Evolutionary conservation across 2,888 invertebrate genomes (phyloP).

Genomic region (Conus canariensis): DNA sequence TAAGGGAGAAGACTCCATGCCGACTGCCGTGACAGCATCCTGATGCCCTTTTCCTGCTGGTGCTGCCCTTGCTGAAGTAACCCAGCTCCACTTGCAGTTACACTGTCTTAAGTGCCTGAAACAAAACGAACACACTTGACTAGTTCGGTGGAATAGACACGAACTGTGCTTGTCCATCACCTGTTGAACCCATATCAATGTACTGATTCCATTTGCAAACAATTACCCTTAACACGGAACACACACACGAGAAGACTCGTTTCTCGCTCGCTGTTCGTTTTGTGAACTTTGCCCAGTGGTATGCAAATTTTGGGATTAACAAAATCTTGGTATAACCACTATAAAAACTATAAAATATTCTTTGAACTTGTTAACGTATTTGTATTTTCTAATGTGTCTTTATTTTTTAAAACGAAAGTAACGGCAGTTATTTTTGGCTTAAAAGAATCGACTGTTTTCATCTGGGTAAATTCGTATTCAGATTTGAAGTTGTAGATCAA

Average conservation of each 20-base stretch:
- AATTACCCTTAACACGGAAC: background rate
- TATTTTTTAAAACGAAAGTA: background rate
- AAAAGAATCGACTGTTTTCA: background rate
- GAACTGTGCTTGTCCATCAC: no score
- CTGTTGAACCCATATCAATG: no score
- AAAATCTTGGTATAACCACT: background rate
- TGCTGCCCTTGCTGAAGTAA: background rate
- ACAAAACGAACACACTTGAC: background rate
- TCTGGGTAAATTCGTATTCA: background rate
- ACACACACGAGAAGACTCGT: no score
- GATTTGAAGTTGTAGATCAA: background rate
- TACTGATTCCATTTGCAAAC: background rate
- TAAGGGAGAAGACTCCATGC: slow-evolving; percentile 42
- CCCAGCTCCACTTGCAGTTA: background rate
- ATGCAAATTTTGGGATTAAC: background rate
- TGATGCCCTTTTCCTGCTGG: background rate
- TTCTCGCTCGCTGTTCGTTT: background rate
- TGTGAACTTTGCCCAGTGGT: background rate
- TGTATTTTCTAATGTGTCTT: no score
- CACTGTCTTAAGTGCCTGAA: background rate
- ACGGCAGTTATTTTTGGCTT: background rate
- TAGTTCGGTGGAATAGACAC: no score
- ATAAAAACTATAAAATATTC: no score
- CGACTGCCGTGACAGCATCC: background rate
- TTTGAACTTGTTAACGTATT: no score